These are phyloP conservation scores for Thunnus albacares DNA, from an alignment of 2,797 vertebrate species.

Conservation along the genomic window DNA sequence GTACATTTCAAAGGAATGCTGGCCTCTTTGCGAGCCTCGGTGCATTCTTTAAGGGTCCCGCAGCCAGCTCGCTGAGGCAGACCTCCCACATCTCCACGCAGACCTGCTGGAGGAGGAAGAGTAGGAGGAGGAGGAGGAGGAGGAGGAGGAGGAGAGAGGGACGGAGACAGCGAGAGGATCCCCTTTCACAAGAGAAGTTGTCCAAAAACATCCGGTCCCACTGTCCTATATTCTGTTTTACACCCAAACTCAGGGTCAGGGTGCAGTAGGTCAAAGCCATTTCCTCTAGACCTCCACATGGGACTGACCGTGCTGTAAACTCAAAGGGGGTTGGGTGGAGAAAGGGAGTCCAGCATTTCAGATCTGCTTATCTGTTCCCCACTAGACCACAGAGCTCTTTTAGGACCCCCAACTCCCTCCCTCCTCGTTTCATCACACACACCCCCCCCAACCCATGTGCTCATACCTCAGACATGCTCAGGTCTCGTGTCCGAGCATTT, in stretches of 20 bases:
- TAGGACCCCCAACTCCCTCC: slow-evolving; percentile 5
- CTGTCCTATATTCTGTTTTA: slow-evolving; percentile 74
- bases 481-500: slow-evolving; percentile 46
- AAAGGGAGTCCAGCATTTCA: slow-evolving; percentile 34
- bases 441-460: background rate
- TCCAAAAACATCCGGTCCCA: slow-evolving; percentile 80
- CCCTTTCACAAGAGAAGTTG: slow-evolving; percentile 62
- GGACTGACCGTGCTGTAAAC: slow-evolving; percentile 67
- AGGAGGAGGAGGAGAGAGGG: slow-evolving; percentile 11
- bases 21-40: slow-evolving; percentile 77
- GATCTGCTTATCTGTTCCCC: slow-evolving; percentile 48
- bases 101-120: slow-evolving; percentile 57
- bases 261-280: slow-evolving; percentile 79
- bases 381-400: slow-evolving; percentile 43
- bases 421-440: background rate
- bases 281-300: slow-evolving; percentile 74
- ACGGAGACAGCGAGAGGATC: slow-evolving; percentile 44
- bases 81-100: slow-evolving; percentile 80
- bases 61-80: slow-evolving; percentile 70
- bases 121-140: slow-evolving; percentile 12
- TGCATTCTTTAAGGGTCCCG: slow-evolving; percentile 77
- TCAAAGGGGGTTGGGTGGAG: slow-evolving; percentile 29
- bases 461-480: slow-evolving; percentile 37
- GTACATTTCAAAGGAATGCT: slow-evolving; percentile 85
- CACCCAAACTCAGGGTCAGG: slow-evolving; percentile 67